phyloP scores from a whole-genome alignment of 1,140 invertebrate genomes.

The Aphaenogaster rudis region DNA sequence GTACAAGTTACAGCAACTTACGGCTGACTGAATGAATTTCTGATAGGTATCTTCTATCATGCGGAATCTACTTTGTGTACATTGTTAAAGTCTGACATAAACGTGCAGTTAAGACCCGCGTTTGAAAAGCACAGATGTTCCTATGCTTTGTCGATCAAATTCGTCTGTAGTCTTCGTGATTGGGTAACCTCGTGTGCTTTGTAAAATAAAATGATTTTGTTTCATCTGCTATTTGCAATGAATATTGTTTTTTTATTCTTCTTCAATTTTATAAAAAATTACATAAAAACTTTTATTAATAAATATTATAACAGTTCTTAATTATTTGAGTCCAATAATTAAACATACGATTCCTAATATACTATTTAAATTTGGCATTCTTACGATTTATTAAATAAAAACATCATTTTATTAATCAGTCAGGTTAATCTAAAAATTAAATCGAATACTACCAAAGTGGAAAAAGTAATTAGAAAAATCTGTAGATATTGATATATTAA shows the following conservation, averaged over 20 bases:
- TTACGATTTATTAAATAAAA: background rate
- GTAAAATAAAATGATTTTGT: background rate
- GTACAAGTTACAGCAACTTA: conserved; percentile 43
- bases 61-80: conserved; percentile 48
- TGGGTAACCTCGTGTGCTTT: background rate
- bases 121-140: conserved; percentile 40
- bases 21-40: conserved; percentile 48
- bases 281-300: background rate
- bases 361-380: background rate
- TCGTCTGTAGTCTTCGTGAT: background rate
- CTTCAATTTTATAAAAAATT: background rate
- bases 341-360: conserved; percentile 1
- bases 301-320: background rate
- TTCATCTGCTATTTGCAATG: background rate
- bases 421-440: background rate
- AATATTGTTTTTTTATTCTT: background rate
- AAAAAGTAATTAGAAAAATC: conserved; percentile 11
- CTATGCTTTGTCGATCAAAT: conserved; percentile 17
- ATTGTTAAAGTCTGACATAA: conserved; percentile 38
- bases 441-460: background rate
- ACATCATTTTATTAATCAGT: background rate
- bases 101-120: conserved; percentile 3
- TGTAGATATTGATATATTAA: background rate
- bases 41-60: conserved; percentile 42
- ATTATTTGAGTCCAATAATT: background rate